These are phyloP conservation scores for Peromyscus nudipes DNA, from an alignment of 2,797 vertebrate species.

Conservation along the genomic window DNA sequence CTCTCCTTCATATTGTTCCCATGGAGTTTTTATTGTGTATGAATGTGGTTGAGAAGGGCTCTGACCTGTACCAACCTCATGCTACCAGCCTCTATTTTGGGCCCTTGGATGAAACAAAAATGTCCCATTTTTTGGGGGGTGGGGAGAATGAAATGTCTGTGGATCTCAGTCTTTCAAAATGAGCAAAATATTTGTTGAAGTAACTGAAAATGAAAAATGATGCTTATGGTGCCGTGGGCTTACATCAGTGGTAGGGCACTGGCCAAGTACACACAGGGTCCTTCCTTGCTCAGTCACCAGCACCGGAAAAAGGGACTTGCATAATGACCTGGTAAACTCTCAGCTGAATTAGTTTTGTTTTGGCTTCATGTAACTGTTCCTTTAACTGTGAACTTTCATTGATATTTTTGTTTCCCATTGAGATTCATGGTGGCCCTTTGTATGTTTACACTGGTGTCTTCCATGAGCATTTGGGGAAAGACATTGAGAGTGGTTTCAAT, in stretches of 20 bases:
- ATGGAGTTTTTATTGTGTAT: constrained; percentile 93
- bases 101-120: constrained; percentile 94
- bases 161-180: neutral
- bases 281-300: neutral
- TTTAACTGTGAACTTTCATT: neutral
- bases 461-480: neutral
- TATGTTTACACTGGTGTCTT: neutral
- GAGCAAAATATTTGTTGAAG: neutral
- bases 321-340: neutral
- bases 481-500: neutral
- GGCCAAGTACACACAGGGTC: no score
- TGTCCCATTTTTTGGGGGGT: constrained; percentile 87
- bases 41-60: constrained; percentile 92
- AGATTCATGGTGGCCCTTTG: neutral
- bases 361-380: neutral
- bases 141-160: neutral
- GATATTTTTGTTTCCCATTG: neutral
- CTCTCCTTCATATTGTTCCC: constrained; percentile 93
- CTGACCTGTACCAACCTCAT: constrained; percentile 91
- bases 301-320: neutral
- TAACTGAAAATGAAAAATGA: neutral
- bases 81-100: constrained; percentile 84
- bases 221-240: neutral
- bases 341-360: neutral
- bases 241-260: neutral